Evolutionary conservation across 2,797 vertebrate genomes (phyloP).

Genomic region (Tamandua tetradactyla): DNA sequence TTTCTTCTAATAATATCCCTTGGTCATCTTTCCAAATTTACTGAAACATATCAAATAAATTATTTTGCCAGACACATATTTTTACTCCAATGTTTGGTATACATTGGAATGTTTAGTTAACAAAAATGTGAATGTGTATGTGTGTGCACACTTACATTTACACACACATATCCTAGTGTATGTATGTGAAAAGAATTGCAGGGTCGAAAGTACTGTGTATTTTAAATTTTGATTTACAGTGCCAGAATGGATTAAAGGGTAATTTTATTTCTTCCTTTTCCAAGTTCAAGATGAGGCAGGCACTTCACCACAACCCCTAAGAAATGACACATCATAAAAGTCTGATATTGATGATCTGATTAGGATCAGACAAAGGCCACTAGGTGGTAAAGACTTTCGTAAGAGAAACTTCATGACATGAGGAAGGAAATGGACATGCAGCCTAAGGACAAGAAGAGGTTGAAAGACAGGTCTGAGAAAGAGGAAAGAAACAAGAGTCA

Average conservation of each 20-base stretch:
- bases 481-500: background rate
- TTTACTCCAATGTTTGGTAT: background rate
- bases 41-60: background rate
- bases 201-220: background rate
- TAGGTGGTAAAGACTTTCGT: background rate
- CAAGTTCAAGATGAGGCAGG: background rate
- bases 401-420: background rate
- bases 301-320: background rate
- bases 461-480: background rate
- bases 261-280: background rate
- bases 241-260: background rate
- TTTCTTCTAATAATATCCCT: background rate
- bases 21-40: background rate
- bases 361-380: background rate
- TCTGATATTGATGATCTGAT: background rate
- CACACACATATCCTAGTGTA: too few species aligned
- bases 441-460: background rate
- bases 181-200: background rate
- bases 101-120: background rate
- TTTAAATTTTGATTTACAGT: background rate
- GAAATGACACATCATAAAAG: background rate
- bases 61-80: background rate
- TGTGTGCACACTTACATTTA: too few species aligned
- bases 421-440: background rate
- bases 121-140: background rate